Evolutionary conservation across 2,888 invertebrate species (phyloP).

Genomic region (Mesorhabditis spiculigera): DNA sequence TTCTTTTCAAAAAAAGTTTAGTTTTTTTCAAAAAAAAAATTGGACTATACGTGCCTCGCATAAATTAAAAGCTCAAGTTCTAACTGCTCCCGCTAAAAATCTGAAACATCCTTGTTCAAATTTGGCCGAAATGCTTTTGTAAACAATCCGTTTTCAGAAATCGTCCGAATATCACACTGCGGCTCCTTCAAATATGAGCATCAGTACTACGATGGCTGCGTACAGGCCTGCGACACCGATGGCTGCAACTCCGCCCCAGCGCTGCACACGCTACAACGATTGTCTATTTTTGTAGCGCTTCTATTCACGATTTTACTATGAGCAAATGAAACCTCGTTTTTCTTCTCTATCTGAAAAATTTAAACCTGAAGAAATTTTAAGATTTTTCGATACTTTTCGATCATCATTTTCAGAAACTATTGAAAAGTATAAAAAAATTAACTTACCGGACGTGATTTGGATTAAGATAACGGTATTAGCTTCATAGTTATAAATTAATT

Average conservation of each 20-base stretch:
- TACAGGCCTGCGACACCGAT: slow-evolving; percentile 52
- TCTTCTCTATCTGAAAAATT: background rate
- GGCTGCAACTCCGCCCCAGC: slow-evolving; percentile 47
- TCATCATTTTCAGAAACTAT: no score
- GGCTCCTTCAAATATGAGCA: slow-evolving; percentile 79
- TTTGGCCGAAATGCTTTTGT: no score
- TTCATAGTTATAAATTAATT: no score
- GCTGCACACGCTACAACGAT: background rate
- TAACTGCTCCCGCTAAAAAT: no score
- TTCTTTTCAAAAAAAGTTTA: no score
- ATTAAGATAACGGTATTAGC: no score
- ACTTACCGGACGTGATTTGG: no score
- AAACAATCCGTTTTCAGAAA: slow-evolving; percentile 65
- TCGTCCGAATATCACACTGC: slow-evolving; percentile 94
- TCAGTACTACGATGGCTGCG: slow-evolving; percentile 49
- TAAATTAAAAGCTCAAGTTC: background rate
- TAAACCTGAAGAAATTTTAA: background rate
- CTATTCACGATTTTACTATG: background rate
- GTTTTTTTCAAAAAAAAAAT: no score
- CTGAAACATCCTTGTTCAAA: no score
- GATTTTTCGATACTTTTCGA: no score
- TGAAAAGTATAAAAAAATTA: no score
- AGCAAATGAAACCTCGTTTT: background rate
- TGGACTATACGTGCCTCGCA: background rate
- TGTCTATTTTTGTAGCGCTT: background rate